phyloP scores from a whole-genome alignment of 2,888 invertebrate genomes.

The Pterobdella sp. region DNA sequence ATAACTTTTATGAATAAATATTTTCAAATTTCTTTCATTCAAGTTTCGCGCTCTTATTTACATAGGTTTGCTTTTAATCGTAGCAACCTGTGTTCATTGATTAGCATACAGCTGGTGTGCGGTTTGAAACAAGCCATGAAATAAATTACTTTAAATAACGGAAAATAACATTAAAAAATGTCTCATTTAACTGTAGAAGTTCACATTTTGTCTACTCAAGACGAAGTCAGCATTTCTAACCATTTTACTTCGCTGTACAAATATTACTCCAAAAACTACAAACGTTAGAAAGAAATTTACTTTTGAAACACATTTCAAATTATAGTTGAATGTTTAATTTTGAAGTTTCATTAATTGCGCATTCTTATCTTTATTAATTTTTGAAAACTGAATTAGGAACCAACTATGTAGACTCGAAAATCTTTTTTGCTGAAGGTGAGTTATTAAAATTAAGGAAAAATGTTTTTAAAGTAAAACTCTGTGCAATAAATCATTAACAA shows the following conservation, averaged over 20 bases:
- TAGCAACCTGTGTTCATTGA: background rate
- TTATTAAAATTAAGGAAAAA: no score
- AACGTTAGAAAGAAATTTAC: constrained; percentile 2
- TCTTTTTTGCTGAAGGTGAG: background rate
- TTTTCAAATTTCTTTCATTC: no score
- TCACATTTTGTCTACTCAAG: background rate
- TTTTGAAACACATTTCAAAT: no score
- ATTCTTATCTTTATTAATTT: no score
- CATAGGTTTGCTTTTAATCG: background rate
- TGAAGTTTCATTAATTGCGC: no score
- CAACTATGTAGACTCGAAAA: background rate
- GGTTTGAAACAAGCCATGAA: no score
- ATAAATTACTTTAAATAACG: no score
- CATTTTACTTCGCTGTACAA: background rate
- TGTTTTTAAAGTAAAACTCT: background rate
- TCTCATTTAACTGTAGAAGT: background rate
- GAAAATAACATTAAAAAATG: background rate
- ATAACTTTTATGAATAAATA: no score
- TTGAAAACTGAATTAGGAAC: constrained; percentile 2
- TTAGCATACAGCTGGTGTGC: no score
- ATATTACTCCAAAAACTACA: constrained; percentile 3
- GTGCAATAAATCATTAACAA: background rate
- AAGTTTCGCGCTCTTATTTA: no score
- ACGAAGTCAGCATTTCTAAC: background rate
- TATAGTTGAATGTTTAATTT: no score